Percentiles rank a stretch among this genome's conserved stretches.
These are phyloP conservation scores for Pseudopleuronectes americanus DNA, from an alignment of 2,797 vertebrate genomes.

Conservation along the genomic window DNA sequence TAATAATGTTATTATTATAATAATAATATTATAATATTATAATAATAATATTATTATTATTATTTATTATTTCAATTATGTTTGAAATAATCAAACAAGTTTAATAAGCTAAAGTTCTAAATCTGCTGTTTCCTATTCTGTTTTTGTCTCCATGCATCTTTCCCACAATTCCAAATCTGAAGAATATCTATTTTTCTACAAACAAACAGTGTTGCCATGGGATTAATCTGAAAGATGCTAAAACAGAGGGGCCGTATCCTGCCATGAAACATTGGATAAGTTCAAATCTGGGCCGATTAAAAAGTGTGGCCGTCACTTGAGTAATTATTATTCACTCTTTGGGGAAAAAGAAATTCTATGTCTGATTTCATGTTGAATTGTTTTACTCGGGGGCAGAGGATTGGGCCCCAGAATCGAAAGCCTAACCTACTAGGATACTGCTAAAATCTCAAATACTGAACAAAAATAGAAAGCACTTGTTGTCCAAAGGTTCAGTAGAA, in stretches of 20 bases:
- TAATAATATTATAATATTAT: too few relatives aligned
- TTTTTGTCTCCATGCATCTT: too few relatives aligned
- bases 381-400: neutral
- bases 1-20: too few relatives aligned
- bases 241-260: neutral
- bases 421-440: neutral
- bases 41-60: too few relatives aligned
- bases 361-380: neutral
- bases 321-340: constrained; percentile 1
- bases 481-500: neutral
- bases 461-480: neutral
- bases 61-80: too few relatives aligned
- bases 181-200: neutral
- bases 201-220: neutral
- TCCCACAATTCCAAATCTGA: too few relatives aligned
- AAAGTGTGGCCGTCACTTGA: neutral
- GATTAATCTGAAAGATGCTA: neutral
- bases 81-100: too few relatives aligned
- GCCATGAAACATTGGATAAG: neutral
- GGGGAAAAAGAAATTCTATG: neutral
- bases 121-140: too few relatives aligned
- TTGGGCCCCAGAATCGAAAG: neutral
- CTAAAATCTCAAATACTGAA: neutral
- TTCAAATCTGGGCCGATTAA: neutral
- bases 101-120: too few relatives aligned